Evolutionary conservation across 2,113 vertebrate species (phyloP).

Genomic region (Notothenia coriiceps): DNA sequence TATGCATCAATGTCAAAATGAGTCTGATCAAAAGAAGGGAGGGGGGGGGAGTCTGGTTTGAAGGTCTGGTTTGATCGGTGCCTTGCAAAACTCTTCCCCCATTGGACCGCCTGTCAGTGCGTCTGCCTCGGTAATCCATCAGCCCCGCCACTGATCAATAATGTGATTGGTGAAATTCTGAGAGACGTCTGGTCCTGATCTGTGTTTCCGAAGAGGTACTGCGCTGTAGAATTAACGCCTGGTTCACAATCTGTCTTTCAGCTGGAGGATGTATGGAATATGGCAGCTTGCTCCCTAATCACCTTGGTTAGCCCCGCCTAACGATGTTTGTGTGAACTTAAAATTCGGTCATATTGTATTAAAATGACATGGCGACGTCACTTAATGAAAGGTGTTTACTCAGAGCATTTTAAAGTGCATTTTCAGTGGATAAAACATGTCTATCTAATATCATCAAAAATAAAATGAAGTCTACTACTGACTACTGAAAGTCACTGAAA

Average conservation of each 20-base stretch:
- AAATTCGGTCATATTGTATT: not conserved
- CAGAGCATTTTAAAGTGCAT: not conserved
- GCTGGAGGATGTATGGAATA: not conserved
- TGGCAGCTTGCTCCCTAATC: not conserved
- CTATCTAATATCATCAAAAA: not conserved
- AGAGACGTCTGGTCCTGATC: slow-evolving; percentile 64
- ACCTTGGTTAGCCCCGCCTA: not conserved
- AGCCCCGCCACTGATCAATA: slow-evolving; percentile 77
- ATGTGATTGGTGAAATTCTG: slow-evolving; percentile 61
- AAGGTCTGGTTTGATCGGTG: slow-evolving; percentile 61
- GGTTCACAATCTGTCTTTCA: slow-evolving; percentile 13
- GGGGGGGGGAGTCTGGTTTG: not conserved
- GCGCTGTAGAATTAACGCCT: slow-evolving; percentile 28
- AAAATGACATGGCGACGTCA: not conserved
- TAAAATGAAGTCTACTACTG: too few species aligned
- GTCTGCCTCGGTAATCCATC: slow-evolving; percentile 77
- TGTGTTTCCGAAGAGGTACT: slow-evolving; percentile 56
- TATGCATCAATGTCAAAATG: slow-evolving; percentile 80
- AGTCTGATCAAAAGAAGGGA: slow-evolving; percentile 71
- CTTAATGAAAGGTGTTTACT: not conserved
- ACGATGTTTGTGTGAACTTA: not conserved
- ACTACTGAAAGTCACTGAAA: too few species aligned
- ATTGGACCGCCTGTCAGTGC: slow-evolving; percentile 73
- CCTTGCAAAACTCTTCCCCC: slow-evolving; percentile 66
- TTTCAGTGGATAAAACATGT: not conserved